Evolutionary conservation across 1,140 invertebrate species (phyloP).

Genomic region (Reticulitermes speratus): DNA sequence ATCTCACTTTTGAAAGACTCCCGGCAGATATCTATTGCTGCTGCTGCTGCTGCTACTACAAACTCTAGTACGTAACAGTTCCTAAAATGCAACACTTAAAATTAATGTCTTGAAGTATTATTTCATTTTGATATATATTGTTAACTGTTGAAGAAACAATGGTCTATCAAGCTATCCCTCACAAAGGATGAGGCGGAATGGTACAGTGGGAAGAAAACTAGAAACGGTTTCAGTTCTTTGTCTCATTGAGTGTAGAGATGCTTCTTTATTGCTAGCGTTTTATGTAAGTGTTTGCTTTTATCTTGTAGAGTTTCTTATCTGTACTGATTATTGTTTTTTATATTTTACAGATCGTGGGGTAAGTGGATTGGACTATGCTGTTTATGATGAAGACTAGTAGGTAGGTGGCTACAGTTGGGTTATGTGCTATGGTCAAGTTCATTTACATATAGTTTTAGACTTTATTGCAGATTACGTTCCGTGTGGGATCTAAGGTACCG

Average conservation of each 20-base stretch:
- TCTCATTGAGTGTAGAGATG: not conserved
- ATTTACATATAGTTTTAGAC: no score
- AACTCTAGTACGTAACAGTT: no score
- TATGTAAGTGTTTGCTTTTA: not conserved
- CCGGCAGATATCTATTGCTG: no score
- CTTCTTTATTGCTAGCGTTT: not conserved
- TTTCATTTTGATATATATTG: not conserved
- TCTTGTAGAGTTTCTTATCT: not conserved
- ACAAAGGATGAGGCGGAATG: not conserved
- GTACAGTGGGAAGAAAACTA: not conserved
- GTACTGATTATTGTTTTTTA: not conserved
- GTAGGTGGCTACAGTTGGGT: not conserved
- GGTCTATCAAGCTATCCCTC: not conserved
- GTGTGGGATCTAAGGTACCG: no score
- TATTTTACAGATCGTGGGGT: constrained; percentile 1
- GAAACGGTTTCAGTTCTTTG: not conserved
- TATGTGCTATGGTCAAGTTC: no score
- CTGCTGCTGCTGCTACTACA: no score
- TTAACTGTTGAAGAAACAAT: not conserved
- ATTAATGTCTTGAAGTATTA: not conserved
- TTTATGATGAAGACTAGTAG: not conserved
- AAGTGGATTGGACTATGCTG: not conserved
- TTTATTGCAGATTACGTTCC: no score
- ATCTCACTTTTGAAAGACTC: no score
- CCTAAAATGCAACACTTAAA: not conserved